Evolutionary conservation across 2,888 invertebrate species (phyloP).

Genomic region (Cryptocheilus praepositus): DNA sequence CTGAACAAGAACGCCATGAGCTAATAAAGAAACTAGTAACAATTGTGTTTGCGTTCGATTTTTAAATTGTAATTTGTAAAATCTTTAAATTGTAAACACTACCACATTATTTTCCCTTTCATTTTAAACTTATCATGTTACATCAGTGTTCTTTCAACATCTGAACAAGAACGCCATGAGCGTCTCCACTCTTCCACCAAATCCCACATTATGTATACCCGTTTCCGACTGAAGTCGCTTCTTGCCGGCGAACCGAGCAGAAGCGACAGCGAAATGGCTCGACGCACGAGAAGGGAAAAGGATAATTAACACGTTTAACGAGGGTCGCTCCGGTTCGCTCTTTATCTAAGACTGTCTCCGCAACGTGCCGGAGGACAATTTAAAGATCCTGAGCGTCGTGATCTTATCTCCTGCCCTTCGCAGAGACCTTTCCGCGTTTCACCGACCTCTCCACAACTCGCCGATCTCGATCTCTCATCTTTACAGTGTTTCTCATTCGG

Average conservation of each 20-base stretch:
- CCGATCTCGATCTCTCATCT: not conserved
- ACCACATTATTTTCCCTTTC: too few relatives aligned
- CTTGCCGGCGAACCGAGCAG: not conserved
- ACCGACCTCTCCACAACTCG: not conserved
- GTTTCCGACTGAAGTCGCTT: not conserved
- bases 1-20: too few relatives aligned
- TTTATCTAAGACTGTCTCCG: constrained; percentile 26
- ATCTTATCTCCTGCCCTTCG: not conserved
- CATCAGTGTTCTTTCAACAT: too few relatives aligned
- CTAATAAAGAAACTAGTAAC: too few relatives aligned
- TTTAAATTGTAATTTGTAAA: too few relatives aligned
- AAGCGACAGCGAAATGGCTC: not conserved
- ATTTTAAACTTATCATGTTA: too few relatives aligned
- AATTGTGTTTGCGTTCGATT: too few relatives aligned
- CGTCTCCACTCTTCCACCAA: too few relatives aligned
- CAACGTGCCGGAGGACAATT: constrained; percentile 26
- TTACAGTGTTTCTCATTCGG: too few relatives aligned
- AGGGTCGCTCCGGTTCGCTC: constrained; percentile 32
- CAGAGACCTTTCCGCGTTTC: constrained; percentile 3
- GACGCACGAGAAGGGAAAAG: constrained; percentile 23
- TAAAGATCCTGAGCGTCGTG: constrained; percentile 33
- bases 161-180: too few relatives aligned
- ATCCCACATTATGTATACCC: too few relatives aligned
- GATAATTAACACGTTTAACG: constrained; percentile 49
- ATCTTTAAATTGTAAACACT: too few relatives aligned